Base-by-base conservation (phyloP, 2,113 vertebrate species). In the Antigone vipio region DNA sequence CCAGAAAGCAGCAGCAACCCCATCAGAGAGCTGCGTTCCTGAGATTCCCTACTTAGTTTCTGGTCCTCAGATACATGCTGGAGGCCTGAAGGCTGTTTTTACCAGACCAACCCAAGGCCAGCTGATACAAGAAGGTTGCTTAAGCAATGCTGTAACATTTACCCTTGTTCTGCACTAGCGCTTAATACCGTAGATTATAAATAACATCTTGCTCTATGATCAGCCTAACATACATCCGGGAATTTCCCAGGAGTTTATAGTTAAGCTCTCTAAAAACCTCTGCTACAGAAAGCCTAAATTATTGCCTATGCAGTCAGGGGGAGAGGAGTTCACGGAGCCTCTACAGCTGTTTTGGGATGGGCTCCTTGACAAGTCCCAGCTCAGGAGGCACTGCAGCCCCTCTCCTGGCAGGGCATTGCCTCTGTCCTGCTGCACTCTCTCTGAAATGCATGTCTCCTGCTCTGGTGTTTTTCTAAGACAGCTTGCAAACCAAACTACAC, bases 111-210 rank as follows among this genome's bases (percentile, higher is more conserved):
- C 14, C 26, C 15, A 68, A 73, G 50, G 22, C 20, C 44, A 58
- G 11, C 42, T 74, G 27, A 50, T 63, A 44, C 2, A 38, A 84
- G 63, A 80, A 86, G n/a, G 34, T 59, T 95, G 68, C 55, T 88
- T 80, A 88, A 80, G n/a, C 30, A 62, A 12, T n/a, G 22, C 63
- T 62, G 26, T 93, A 95, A 80, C 47, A 71, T 86, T 88, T 85
- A 90, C 50, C 13, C 44, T 77, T 93, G 23, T 71, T 95, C 29
- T 53, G 55, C 3, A 4, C 42, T 79, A 82, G 22, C 1, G 3
- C 50, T 86, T 88, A 71, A 52, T 74, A 77, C 9, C 2, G 1
- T 18, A 59, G 16, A 71, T 80, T 92, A 94, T 83, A 93, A 93
- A 93, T 83, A 92, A 13, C 10, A 38, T 84, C 47, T 69, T 74